These are phyloP conservation scores for Galleria mellonella DNA, from an alignment of 1,140 invertebrate genomes.

Conservation along the genomic window DNA sequence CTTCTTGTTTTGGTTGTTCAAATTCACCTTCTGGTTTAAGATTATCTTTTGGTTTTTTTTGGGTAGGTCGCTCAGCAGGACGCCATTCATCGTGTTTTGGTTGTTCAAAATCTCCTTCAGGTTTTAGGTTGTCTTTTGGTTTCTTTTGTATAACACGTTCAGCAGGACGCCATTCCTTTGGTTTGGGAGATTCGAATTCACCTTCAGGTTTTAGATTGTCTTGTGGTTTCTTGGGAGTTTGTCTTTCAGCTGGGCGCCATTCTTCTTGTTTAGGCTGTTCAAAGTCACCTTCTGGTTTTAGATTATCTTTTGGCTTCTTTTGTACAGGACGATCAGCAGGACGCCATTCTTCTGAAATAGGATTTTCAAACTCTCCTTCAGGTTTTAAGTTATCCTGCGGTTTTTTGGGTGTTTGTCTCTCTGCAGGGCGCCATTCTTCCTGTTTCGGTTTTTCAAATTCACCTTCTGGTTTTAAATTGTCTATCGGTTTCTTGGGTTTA, in stretches of 20 bases:
- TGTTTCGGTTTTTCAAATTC: slow-evolving; percentile 75
- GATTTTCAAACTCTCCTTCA: slow-evolving; percentile 71
- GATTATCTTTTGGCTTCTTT: slow-evolving; percentile 70
- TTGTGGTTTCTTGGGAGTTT: slow-evolving; percentile 59
- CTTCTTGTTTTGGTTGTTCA: slow-evolving; percentile 45
- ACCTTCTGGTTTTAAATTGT: slow-evolving; percentile 77
- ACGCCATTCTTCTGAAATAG: slow-evolving; percentile 42
- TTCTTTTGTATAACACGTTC: slow-evolving; percentile 74
- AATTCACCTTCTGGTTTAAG: slow-evolving; percentile 76
- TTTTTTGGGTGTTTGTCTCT: slow-evolving; percentile 47
- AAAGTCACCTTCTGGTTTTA: slow-evolving; percentile 81
- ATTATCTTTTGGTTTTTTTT: slow-evolving; percentile 68
- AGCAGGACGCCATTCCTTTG: slow-evolving; percentile 64
- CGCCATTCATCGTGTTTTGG: slow-evolving; percentile 63
- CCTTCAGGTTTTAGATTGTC: slow-evolving; percentile 80
- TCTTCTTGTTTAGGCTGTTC: slow-evolving; percentile 67
- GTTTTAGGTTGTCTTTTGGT: slow-evolving; percentile 67
- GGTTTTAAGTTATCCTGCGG: slow-evolving; percentile 70
- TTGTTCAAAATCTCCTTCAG: slow-evolving; percentile 75
- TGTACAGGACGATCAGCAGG: slow-evolving; percentile 57
- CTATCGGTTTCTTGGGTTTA: slow-evolving; percentile 53
- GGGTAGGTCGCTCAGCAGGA: slow-evolving; percentile 48
- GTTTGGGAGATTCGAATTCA: slow-evolving; percentile 75
- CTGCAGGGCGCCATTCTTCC: slow-evolving; percentile 46
- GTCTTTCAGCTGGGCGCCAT: slow-evolving; percentile 74